A percentile compares a stretch with the other conserved stretches of the same genome.
Conservation (phyloP, 2,888 invertebrate species). For the Dinocampus coccinellae region DNA sequence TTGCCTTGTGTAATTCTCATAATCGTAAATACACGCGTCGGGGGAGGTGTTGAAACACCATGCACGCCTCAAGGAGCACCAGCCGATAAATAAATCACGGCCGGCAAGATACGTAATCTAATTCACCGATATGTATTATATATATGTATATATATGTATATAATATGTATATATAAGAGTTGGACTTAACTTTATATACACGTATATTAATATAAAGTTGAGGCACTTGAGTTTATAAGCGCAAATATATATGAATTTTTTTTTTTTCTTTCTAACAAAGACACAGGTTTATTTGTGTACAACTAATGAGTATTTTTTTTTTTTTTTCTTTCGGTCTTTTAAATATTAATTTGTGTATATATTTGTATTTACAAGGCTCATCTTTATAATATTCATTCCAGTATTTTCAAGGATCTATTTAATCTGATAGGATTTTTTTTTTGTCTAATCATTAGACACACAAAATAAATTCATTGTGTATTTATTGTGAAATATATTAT, state of each 20-base stretch:
- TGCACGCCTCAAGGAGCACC: conserved; percentile 53
- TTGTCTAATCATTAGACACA: background rate
- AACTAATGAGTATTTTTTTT: background rate
- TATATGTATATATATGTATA: no score
- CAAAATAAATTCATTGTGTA: background rate
- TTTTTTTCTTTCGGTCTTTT: no score
- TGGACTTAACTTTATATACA: no score
- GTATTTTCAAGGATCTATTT: background rate
- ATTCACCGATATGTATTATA: conserved; percentile 52
- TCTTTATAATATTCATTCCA: background rate
- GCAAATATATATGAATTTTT: no score
- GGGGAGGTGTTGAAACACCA: conserved; percentile 59
- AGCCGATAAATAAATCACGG: conserved; percentile 62
- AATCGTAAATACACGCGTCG: conserved; percentile 62
- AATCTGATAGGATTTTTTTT: background rate
- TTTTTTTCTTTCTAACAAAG: no score
- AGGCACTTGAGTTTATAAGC: no score
- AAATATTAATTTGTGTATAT: no score
- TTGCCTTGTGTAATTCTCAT: conserved; percentile 62
- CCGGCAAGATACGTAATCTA: conserved; percentile 59
- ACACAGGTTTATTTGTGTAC: conserved; percentile 16
- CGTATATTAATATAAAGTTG: no score
- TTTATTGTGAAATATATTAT: background rate
- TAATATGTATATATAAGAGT: conserved; percentile 19
- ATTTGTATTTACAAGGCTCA: background rate